These are phyloP conservation scores for Xylota segnis DNA, from an alignment of 2,888 invertebrate genomes.

Conservation along the genomic window DNA sequence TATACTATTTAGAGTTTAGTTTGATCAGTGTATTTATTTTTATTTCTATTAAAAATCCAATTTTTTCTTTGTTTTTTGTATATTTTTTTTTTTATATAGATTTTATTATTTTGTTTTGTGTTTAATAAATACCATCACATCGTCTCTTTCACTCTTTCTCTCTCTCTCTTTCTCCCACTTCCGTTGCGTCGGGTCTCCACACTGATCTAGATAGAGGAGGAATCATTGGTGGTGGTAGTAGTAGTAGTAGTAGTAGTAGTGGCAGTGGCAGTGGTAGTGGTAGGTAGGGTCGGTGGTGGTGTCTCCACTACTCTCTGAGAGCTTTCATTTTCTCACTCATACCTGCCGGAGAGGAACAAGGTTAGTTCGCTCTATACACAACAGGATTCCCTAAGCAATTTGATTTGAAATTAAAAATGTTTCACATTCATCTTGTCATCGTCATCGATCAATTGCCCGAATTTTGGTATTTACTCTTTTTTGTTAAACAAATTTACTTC, in stretches of 20 bases:
- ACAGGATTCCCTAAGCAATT: constrained; percentile 83
- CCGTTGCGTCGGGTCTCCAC: constrained; percentile 66
- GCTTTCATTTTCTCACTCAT: constrained; percentile 82
- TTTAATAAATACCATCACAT: constrained; percentile 80
- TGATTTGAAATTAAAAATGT: constrained; percentile 76
- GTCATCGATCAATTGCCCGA: constrained; percentile 66
- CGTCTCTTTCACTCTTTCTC: constrained; percentile 63
- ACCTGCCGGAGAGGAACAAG: constrained; percentile 86
- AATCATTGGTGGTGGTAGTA: constrained; percentile 58
- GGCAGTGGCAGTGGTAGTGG: constrained; percentile 36
- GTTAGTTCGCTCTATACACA: constrained; percentile 85
- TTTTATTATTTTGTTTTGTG: constrained; percentile 71
- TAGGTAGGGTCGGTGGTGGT: constrained; percentile 59
- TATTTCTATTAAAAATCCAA: constrained; percentile 62
- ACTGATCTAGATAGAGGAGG: constrained; percentile 65
- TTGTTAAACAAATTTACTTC: constrained; percentile 26
- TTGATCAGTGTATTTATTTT: constrained; percentile 73
- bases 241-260: constrained; percentile 31
- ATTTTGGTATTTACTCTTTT: constrained; percentile 43
- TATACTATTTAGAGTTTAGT: constrained; percentile 62
- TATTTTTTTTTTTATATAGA: constrained; percentile 50
- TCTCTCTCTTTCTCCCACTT: constrained; percentile 45
- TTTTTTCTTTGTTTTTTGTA: constrained; percentile 52
- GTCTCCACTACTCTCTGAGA: constrained; percentile 80
- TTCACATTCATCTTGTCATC: constrained; percentile 68